Evolutionary conservation across 2,888 invertebrate species (phyloP), one percentile per base, ranked within the genome.

Genomic region (Phasia obesa): DNA sequence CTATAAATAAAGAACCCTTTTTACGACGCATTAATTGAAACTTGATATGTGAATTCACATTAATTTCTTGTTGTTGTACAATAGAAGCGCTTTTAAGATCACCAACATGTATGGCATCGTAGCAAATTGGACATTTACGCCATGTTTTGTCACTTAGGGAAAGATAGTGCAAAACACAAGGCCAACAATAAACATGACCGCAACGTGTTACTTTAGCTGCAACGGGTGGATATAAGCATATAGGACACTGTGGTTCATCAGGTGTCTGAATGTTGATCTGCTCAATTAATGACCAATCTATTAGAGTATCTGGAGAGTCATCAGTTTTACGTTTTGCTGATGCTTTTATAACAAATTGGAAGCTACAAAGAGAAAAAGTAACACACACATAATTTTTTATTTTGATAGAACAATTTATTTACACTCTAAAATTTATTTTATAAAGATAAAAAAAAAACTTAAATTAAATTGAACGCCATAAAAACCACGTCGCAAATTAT

Each of bases 121-220:
- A 95, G 91, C 99, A 99, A 84, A 99, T 98, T 0, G 99, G 99
- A 91, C 99, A 99, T 88, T 95, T 96, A 38, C 95, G 93, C 92
- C 95, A 96, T 25, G 94, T 92, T 88, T 96, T 95, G 87, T 98
- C 98, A 67, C 96, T 95, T 2, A 98, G 92, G 0, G 96, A 95
- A 51, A 97, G 93, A 90, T 98, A 98, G 91, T 98, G 98, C 60
- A 99, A 93, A 86, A 98, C 94, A 89, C 99, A 99, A 0, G 98
- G 94, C 98, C 97, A 99, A 91, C 99, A 99, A 91, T 96, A 98
- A 84, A 97, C 95, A 90, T 99, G 99, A 11, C 99, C 98, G 91
- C 99, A 99, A 51, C 95, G 94, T 0, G 98, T 98, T 89, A 98
- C 96, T 91, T 98, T 97, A 1, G 96, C 98, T 70, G 97, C 97